A percentile compares a stretch with the other conserved stretches of the same genome.
Evolutionary conservation across 2,113 vertebrate species (phyloP).

Genomic region (Engystomops pustulosus): DNA sequence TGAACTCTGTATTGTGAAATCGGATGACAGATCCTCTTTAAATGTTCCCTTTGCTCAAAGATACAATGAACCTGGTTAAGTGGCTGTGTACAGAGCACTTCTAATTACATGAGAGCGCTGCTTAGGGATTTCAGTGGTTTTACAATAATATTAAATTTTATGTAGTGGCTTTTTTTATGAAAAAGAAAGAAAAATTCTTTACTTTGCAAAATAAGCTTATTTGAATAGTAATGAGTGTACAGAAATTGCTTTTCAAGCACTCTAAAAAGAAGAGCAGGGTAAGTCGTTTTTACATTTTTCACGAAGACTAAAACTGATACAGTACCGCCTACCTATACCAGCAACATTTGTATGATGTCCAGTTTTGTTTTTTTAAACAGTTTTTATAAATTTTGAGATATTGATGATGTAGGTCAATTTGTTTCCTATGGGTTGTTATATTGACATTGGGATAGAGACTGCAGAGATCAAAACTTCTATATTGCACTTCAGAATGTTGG

Average conservation of each 20-base stretch:
- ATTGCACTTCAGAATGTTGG: too few species aligned
- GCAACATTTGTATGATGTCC: too few species aligned
- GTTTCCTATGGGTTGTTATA: too few species aligned
- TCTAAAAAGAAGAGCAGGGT: not conserved
- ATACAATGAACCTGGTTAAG: not conserved
- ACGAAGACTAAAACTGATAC: not conserved
- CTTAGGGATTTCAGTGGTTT: not conserved
- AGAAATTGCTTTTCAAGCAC: not conserved
- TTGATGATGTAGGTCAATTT: too few species aligned
- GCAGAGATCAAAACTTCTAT: too few species aligned
- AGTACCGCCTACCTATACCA: too few species aligned
- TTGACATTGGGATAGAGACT: too few species aligned
- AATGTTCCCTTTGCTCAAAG: too few species aligned
- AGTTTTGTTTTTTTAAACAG: too few species aligned
- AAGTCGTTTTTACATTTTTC: not conserved
- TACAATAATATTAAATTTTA: not conserved
- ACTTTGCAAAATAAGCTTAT: not conserved
- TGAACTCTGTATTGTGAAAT: too few species aligned
- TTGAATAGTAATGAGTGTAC: not conserved
- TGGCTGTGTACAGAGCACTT: slow-evolving; percentile 1
- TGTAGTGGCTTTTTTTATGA: not conserved
- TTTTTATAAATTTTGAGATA: too few species aligned
- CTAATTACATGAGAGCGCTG: not conserved
- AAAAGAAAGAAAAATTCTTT: not conserved
- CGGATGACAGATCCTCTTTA: too few species aligned